A percentile compares a stretch with the other conserved stretches of the same genome.
Evolutionary conservation across 2,888 invertebrate genomes (phyloP).

Genomic region (Agrotis ipsilon): DNA sequence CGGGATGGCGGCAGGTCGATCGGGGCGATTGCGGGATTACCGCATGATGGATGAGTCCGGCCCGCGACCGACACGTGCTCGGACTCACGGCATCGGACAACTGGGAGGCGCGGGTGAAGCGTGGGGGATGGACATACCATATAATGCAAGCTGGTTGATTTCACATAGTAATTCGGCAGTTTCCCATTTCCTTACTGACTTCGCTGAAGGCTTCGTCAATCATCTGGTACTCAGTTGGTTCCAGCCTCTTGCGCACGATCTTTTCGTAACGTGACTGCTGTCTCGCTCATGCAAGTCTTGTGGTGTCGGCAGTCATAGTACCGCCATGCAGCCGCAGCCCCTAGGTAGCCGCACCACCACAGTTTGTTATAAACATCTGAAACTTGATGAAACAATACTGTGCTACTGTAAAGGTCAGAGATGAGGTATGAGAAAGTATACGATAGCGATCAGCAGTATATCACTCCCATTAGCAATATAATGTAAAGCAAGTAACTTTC

Average conservation of each 20-base stretch:
- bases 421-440: not conserved
- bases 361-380: constrained; percentile 5
- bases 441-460: not conserved
- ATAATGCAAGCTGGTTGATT: too few species aligned
- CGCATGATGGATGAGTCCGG: constrained; percentile 54
- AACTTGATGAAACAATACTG: constrained; percentile 11
- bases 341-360: constrained; percentile 7
- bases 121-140: too few species aligned
- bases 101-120: not conserved
- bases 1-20: not conserved
- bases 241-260: too few species aligned
- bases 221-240: too few species aligned
- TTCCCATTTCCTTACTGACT: too few species aligned
- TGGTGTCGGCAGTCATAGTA: too few species aligned
- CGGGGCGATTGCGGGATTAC: constrained; percentile 47
- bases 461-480: not conserved
- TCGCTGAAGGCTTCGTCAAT: too few species aligned
- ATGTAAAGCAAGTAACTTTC: not conserved
- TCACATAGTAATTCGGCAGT: too few species aligned
- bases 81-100: not conserved
- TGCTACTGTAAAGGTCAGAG: constrained; percentile 4
- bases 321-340: too few species aligned
- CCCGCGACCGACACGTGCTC: constrained; percentile 8
- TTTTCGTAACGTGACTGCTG: too few species aligned
- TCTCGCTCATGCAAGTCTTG: too few species aligned